Evolutionary conservation across 1,140 invertebrate species (phyloP).

Genomic region (Calosoma granatense): DNA sequence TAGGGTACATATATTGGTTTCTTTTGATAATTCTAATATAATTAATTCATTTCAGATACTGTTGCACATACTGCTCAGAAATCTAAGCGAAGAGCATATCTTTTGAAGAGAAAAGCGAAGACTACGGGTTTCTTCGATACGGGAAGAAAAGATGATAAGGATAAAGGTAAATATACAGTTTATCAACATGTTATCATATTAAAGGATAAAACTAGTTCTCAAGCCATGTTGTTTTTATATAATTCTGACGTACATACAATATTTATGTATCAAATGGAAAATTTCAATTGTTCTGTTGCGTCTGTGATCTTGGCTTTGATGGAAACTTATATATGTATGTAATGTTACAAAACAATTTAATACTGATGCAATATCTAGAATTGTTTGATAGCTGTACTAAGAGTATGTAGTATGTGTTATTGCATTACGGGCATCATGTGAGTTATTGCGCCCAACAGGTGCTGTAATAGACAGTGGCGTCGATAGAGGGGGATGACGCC

Average conservation of each 20-base stretch:
- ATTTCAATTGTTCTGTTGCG: too few species aligned
- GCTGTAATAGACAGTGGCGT: background rate
- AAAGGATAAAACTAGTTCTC: too few species aligned
- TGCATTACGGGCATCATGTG: background rate
- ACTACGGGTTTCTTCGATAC: slow-evolving; percentile 78
- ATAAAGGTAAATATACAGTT: slow-evolving; percentile 46
- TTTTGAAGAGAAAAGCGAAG: slow-evolving; percentile 71
- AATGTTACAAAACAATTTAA: too few species aligned
- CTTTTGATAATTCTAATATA: too few species aligned
- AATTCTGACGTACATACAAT: too few species aligned
- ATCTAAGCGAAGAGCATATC: slow-evolving; percentile 61
- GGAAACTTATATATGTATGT: too few species aligned
- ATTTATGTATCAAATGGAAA: too few species aligned
- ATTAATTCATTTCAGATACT: slow-evolving; percentile 40
- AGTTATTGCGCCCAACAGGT: background rate
- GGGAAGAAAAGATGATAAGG: slow-evolving; percentile 57
- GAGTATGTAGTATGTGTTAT: background rate
- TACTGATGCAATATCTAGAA: background rate
- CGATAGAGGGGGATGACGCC: background rate
- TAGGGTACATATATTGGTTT: too few species aligned
- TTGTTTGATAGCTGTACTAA: too few species aligned
- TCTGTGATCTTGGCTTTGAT: too few species aligned
- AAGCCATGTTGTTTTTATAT: too few species aligned
- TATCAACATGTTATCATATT: too few species aligned
- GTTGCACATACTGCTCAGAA: slow-evolving; percentile 41